Evolutionary conservation across 2,113 vertebrate species (phyloP), one percentile per base, ranked within the genome.

Genomic region (Leuciscus idus): DNA sequence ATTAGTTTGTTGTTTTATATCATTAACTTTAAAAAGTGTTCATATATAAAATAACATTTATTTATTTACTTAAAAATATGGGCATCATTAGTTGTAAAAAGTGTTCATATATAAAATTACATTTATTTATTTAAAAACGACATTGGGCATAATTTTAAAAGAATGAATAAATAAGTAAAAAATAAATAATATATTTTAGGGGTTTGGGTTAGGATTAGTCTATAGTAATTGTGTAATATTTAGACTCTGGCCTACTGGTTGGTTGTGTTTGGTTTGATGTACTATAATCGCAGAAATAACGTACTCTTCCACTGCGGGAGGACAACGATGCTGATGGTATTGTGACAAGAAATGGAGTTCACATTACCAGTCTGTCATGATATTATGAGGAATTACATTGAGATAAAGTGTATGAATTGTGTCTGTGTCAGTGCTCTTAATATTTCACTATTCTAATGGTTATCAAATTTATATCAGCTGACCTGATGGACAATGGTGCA

Each of bases 401-500:
- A 30, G 23, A 81, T 17, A 64, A 64, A 46, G 13, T 81, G 59
- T 46, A 21, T 64, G 9, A 81, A 48, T 12, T 52, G 48, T 57
- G 75, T 43, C 6, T 10, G 43, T 21, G 15, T 19, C 26, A 62
- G 23, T 62, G 78, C 36, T 46, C 36, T 19, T 46, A 11, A 26
- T 62, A 46, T 81, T 13, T 43, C 12, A 39, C 12, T 15, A 17
- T 26, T 8, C 11, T 59, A 73, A 73, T 61, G 84, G 33, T 86
- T 62, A 61, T 68, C 17, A 59, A n/a, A 33, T 61, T 81, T 59
- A 33, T n/a, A 57, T 46, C 84, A 59, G 17, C 10, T 80, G 43
- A 66, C 84, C 50, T 73, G 64, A 81, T 81, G 70, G 84, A 81
- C 78, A 85, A 57, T 68, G 50, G 76, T 46, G 76, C 33, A 85